Evolutionary conservation across 2,888 invertebrate species (phyloP).

Genomic region (Uloborus plumipes): DNA sequence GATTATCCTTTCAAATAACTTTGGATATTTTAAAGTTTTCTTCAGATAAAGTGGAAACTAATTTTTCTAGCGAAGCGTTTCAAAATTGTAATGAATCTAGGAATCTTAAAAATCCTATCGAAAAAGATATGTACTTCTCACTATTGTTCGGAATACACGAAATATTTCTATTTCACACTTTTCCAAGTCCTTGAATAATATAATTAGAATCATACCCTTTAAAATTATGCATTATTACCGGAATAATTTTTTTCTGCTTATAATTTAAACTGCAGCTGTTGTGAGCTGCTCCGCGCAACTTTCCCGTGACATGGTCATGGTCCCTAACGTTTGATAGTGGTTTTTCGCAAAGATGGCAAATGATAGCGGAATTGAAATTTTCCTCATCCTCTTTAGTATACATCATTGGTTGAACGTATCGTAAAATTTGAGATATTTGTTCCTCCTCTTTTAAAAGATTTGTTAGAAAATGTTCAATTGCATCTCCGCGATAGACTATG

Average conservation of each 20-base stretch:
- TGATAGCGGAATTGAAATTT: too few species aligned
- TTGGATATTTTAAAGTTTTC: too few species aligned
- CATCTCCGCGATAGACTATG: not conserved
- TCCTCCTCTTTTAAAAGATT: not conserved
- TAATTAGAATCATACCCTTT: slow-evolving; percentile 3
- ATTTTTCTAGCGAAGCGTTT: too few species aligned
- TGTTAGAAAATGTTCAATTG: slow-evolving; percentile 9
- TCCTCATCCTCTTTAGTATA: too few species aligned
- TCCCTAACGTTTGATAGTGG: not conserved
- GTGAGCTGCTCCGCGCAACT: not conserved
- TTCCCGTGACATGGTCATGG: not conserved
- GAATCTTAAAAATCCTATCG: too few species aligned
- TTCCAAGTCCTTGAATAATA: slow-evolving; percentile 6
- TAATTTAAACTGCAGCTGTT: slow-evolving; percentile 4
- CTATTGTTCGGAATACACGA: too few species aligned
- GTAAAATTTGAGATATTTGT: slow-evolving; percentile 1
- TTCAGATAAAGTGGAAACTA: too few species aligned
- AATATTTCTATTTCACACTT: not conserved
- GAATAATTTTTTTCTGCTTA: not conserved
- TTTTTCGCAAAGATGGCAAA: too few species aligned
- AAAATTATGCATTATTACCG: slow-evolving; percentile 11
- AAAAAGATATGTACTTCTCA: too few species aligned
- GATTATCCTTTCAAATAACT: too few species aligned
- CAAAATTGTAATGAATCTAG: too few species aligned
- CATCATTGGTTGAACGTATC: not conserved